Base-by-base conservation (phyloP, 1,140 invertebrate species). In the Aphaenogaster floridana region DNA sequence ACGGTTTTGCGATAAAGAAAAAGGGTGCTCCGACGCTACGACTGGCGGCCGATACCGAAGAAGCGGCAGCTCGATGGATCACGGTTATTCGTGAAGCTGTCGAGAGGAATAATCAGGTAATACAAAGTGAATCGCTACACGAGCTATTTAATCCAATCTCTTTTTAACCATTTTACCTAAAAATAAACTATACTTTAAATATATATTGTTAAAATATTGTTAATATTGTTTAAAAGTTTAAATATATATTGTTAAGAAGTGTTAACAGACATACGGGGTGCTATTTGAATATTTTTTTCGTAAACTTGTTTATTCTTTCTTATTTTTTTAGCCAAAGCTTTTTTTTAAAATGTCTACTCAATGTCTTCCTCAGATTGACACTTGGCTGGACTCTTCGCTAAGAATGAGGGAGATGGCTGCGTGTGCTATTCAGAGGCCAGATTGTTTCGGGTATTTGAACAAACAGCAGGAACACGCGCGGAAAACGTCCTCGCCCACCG, bases 391-490 rank as follows among this genome's bases (percentile, higher is more conserved):
- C 86, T 96, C 97, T 17, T 97, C 97, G 52, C 95, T 96, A 89
- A 96, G 97, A 84, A 97, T 97, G 93, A 96, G 98, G 90, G 97
- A 97, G 83, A 94, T 97, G 87, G 96, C 97, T 63, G 97, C 97
- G 8, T 96, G 96, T 64, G 96, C 97, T 59, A 97, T 99, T 81
- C 96, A 96, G 39, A 96, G 97, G 81, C 97, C 98, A 0, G 98
- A 99, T 92, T 99, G 99, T 95, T 98, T 98, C 92, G 99, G 99
- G 17, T 98, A 98, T 94, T 96, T 99, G 34, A 97, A 97, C 92
- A 99, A 99, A 94, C 96, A 95, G 81, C 94, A 95, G 39, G 93
- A 94, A 98, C 93, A 97, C 95, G 90, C 97, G 96, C 94, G 97
- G 96, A 97, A 98, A 97, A 95, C 97, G 96, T 68, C 94, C 1